These are phyloP conservation scores for Echinarachnius parma DNA, from an alignment of 53 echinoderm and acorn worm genomes.

Conservation along the genomic window DNA sequence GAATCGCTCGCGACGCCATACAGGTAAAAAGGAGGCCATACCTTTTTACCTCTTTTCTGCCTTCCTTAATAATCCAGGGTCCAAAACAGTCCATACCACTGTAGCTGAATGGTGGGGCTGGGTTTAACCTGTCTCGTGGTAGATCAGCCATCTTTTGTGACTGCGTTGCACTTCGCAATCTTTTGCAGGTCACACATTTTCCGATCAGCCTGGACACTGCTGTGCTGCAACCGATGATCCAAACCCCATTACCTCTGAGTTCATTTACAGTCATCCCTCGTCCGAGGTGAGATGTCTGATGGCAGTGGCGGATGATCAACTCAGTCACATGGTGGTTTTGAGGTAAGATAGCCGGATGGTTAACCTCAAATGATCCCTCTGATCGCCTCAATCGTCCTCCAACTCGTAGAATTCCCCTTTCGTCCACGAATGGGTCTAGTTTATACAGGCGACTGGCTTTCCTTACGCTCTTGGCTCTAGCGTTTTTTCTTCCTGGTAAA, in stretches of 20 bases:
- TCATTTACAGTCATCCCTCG: constrained; percentile 58
- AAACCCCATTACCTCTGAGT: constrained; percentile 44
- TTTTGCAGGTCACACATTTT: constrained; percentile 46
- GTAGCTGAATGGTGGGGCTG: constrained; percentile 59
- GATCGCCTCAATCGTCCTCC: constrained; percentile 52
- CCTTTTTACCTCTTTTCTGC: constrained; percentile 29
- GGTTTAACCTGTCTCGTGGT: constrained; percentile 48
- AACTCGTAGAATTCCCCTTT: constrained; percentile 53
- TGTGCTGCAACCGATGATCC: constrained; percentile 49
- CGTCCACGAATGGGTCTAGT: constrained; percentile 61
- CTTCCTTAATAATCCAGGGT: constrained; percentile 31
- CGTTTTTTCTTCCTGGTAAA: background rate
- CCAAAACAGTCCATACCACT: constrained; percentile 58
- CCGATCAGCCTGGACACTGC: constrained; percentile 40
- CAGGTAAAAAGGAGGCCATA: constrained; percentile 39
- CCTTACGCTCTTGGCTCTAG: constrained; percentile 12
- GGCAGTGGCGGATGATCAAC: constrained; percentile 51
- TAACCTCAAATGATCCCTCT: constrained; percentile 35
- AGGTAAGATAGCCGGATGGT: constrained; percentile 58
- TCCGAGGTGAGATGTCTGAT: constrained; percentile 57
- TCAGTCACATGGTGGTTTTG: constrained; percentile 40
- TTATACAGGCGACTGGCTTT: constrained; percentile 38
- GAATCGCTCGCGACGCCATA: constrained; percentile 32
- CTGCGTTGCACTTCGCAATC: constrained; percentile 16
- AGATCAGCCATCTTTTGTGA: constrained; percentile 66